A percentile compares a stretch with the other conserved stretches of the same genome.
Conservation (phyloP, 2,888 invertebrate genomes). For the Plemyria rubiginata region DNA sequence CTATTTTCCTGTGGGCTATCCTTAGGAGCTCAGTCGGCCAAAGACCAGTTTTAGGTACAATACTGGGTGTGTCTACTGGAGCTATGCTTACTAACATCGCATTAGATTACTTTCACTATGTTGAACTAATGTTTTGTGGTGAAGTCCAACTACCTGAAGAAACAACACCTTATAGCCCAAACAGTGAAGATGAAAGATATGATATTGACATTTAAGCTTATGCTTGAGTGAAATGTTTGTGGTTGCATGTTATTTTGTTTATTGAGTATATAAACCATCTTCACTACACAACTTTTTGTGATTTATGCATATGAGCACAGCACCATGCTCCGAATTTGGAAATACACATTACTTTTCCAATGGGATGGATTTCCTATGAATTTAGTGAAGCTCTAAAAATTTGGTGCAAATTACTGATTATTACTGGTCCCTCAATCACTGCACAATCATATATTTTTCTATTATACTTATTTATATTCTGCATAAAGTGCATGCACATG, state of each 20-base stretch:
- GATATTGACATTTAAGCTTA: slow-evolving; percentile 71
- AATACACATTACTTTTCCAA: no score
- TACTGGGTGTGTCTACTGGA: slow-evolving; percentile 89
- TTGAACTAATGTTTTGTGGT: slow-evolving; percentile 85
- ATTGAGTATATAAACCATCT: slow-evolving; percentile 35
- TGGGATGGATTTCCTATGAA: no score
- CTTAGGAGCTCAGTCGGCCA: slow-evolving; percentile 91
- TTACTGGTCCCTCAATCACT: no score
- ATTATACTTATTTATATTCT: no score
- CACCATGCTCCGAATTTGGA: no score
- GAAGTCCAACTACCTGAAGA: slow-evolving; percentile 80
- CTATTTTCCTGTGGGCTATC: slow-evolving; percentile 95
- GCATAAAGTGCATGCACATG: no score
- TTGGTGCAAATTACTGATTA: no score
- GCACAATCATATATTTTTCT: no score
- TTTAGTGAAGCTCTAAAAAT: no score
- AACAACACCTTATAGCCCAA: slow-evolving; percentile 66
- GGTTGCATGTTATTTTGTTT: slow-evolving; percentile 46
- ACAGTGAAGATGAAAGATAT: slow-evolving; percentile 83
- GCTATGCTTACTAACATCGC: slow-evolving; percentile 87
- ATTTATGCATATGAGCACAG: slow-evolving; percentile 23
- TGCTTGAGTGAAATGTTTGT: slow-evolving; percentile 11
- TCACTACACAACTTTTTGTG: slow-evolving; percentile 45
- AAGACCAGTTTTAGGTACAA: slow-evolving; percentile 87
- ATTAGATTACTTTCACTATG: slow-evolving; percentile 86